Evolutionary conservation across 1,140 invertebrate genomes (phyloP), one percentile per base, ranked within the genome.

Genomic region (Eriosoma lanigerum): DNA sequence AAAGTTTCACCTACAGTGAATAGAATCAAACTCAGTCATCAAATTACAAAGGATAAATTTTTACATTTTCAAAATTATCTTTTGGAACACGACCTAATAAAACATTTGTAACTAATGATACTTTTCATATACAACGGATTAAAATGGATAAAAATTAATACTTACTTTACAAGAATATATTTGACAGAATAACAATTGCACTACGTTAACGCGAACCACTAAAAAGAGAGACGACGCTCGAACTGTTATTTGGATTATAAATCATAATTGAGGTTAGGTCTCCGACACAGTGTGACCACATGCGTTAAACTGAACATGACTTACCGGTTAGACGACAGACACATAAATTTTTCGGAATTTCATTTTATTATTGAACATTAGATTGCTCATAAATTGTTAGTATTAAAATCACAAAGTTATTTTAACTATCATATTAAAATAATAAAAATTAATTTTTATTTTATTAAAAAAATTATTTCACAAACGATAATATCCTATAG

Each of bases 161-260:
- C 73, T 76, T 76, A 76, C 73, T 76, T 76, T 75, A 52, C 17
- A 3, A 26, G 26, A 73, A 73, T 64, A 73, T 64, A 56, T 4
- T 44, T 13, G 54, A n/a, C 32, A 12, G 52, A 38, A 60, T 17
- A 58, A 58, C 73, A 24, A 32, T 58, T n/a, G 38, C 4, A 64
- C 15, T 38, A 24, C 32, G 21, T 26, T 8, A 64, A 64, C 62
- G 62, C 29, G 29, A 64, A 73, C 3, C 21, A n/a, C 24, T 8
- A 6, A 54, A 54, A 56, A 54, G 32, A 54, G 24, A 54, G 50
- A 73, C 24, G 32, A 9, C 48, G 26, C 13, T 54, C 2, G 24
- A n/a, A 54, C n/a, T 60, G 54, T 76, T 58, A 58, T 76, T 58
- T 12, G 44, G 10, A 9, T 54, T 9, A 26, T 0, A 17, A 38